Evolutionary conservation across 2,797 vertebrate genomes (phyloP).

Genomic region (Myripristis murdjan): DNA sequence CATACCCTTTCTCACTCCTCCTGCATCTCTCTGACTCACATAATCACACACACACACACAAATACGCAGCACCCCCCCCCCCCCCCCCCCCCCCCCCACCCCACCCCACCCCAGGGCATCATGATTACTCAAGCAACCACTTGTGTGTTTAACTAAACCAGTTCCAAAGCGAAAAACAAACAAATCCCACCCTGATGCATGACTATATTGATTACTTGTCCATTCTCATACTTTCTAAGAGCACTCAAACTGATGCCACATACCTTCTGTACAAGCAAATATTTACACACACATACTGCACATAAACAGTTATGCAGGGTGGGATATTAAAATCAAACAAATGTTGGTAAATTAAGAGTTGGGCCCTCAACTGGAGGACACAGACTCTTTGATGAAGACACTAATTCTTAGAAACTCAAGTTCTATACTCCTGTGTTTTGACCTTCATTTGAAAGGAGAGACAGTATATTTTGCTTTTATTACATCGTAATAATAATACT

Average conservation of each 20-base stretch:
- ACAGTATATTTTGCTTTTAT: background rate
- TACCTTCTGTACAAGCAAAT: background rate
- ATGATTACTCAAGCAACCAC: constrained; percentile 16
- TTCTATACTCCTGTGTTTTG: too few species aligned
- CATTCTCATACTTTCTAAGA: constrained; percentile 2
- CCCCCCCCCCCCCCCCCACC: background rate
- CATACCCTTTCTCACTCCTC: constrained; percentile 15
- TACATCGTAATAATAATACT: background rate
- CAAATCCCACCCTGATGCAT: background rate
- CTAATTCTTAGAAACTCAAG: too few species aligned
- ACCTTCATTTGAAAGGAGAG: too few species aligned
- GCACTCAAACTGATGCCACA: background rate
- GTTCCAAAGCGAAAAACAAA: constrained; percentile 12
- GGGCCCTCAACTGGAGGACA: too few species aligned
- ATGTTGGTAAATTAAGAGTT: background rate
- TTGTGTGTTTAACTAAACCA: constrained; percentile 10
- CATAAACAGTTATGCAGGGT: background rate
- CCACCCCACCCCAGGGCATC: background rate
- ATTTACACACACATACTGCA: background rate
- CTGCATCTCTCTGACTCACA: background rate
- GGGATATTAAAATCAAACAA: background rate
- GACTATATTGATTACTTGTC: constrained; percentile 8
- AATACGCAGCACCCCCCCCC: background rate
- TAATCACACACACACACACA: background rate
- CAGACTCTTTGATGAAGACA: background rate